Base-by-base conservation (phyloP, 2,113 vertebrate species). In the Astatotilapia flaviijosephi region DNA sequence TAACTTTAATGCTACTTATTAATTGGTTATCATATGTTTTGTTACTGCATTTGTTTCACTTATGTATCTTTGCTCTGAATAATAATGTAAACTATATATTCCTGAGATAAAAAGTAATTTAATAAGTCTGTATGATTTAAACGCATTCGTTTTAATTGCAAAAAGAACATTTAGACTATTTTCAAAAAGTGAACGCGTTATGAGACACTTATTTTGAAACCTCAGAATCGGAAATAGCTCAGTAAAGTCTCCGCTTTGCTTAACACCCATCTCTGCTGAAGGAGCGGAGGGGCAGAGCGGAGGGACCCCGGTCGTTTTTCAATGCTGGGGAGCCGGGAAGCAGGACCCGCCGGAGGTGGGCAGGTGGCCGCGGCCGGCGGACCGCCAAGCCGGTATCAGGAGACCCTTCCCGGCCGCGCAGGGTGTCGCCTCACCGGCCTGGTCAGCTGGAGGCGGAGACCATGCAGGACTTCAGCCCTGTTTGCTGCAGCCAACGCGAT, bases 401-500 rank as follows among this genome's bases (percentile, higher is more conserved):
- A 81, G 77, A 15, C 56, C 79, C 28, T 42, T 15, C 4, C 82
- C 10, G 85, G 73, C 82, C 88, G 83, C 12, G 55, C 51, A 75
- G 88, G 84, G 87, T 17, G 79, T 58, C 70, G 82, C 4, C 84
- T 91, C 42, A 5, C 49, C 73, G 80, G 94, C 83, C 94, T 97
- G 49, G 91, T 97, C 79, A 95, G 93, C 96, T 98, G 98, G 97
- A 93, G 90, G 88, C 90, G 45, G 93, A 96, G 96, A 95, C 97
- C 97, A 23, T 92, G 96, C 84, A 93, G 89, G 94, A 97, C 96
- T 86, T 94, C 97, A 85, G 94, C 95, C 9, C 90, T 93, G 91
- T 98, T 98, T 89, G 88, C 97, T 89, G 96, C 96, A 83, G 96
- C 97, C 92, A 98, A 97, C 96, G 79, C 96, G 86, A 47, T 40